Percentiles rank a stretch among this genome's conserved stretches.
These are phyloP conservation scores for Cheilosia grossa DNA, from an alignment of 2,888 invertebrate genomes.

Conservation along the genomic window DNA sequence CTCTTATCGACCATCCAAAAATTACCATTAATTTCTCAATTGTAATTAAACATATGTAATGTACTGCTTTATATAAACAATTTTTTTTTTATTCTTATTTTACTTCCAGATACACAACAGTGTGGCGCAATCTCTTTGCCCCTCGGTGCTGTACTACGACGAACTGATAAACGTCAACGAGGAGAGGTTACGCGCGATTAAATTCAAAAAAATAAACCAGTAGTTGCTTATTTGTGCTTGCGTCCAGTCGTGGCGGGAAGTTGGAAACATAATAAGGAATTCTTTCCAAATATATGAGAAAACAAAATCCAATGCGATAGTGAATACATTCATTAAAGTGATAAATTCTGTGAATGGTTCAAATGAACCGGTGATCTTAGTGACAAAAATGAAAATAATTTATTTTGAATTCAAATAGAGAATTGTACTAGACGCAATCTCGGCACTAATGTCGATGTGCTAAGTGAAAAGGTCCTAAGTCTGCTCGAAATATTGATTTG, in stretches of 20 bases:
- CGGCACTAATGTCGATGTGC: conserved; percentile 21
- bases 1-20: background rate
- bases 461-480: conserved; percentile 50
- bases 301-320: conserved; percentile 26
- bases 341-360: conserved; percentile 32
- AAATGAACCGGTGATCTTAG: conserved; percentile 13
- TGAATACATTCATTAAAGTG: conserved; percentile 17
- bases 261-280: background rate
- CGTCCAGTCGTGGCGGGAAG: conserved; percentile 50
- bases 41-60: background rate
- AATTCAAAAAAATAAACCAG: background rate
- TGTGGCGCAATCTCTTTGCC: conserved; percentile 15
- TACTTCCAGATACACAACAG: conserved; percentile 50
- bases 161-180: conserved; percentile 39
- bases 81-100: conserved; percentile 30
- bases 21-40: conserved; percentile 1
- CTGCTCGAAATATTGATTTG: background rate
- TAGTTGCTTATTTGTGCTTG: conserved; percentile 35
- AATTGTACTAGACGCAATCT: conserved; percentile 14
- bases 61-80: background rate
- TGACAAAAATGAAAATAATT: conserved; percentile 65
- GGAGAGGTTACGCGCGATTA: conserved; percentile 25
- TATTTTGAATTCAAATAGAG: conserved; percentile 67
- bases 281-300: background rate
- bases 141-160: background rate